Evolutionary conservation across 1,140 invertebrate species (phyloP), one percentile per base, ranked within the genome.

Genomic region (Aphelenchoides fujianensis): DNA sequence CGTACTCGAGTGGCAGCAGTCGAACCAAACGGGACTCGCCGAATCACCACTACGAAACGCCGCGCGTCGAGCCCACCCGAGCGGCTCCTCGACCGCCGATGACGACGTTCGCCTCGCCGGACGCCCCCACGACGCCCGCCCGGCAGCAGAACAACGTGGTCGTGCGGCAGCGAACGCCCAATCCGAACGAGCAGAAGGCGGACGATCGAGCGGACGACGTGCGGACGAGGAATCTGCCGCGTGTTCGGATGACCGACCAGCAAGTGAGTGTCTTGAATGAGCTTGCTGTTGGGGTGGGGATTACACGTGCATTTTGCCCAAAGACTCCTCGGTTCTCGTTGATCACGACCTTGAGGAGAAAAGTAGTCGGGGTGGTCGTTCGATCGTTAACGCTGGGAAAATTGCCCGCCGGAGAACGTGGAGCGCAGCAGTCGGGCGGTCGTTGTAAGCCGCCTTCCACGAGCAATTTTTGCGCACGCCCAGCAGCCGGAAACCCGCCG

Each of bases 121-220:
- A n/a, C n/a, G 28, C 30, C 31, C 36, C 34, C 30, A 16, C 19
- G 63, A 54, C 63, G 59, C n/a, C 63, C 41, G 28, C 3, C 2
- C 30, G 59, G n/a, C 1, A 67, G 31, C n/a, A n/a, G n/a, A n/a
- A 67, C 5, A 16, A 67, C 30, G 62, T 68, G 7, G 59, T 7
- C 27, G 69, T 71, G n/a, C 70, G 70, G 27, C 32, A 57, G 1
- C 34, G 70, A 74, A 54, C 70, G n/a, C 70, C 70, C n/a, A 66
- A 66, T 66, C 28, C 48, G 68, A 74, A 73, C 12, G 68, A 69
- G 71, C 27, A 70, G 62, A 66, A 66, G 3, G n/a, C 63, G 31
- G 63, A 66, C 16, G 59, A 61, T 28, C 41, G 41, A 16, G 41
- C 41, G 12, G 68, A 69, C 23, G 68, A 70, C 28, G 68, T 70